Conservation (phyloP, 2,888 invertebrate genomes). For the Metopia argyrocephala region DNA sequence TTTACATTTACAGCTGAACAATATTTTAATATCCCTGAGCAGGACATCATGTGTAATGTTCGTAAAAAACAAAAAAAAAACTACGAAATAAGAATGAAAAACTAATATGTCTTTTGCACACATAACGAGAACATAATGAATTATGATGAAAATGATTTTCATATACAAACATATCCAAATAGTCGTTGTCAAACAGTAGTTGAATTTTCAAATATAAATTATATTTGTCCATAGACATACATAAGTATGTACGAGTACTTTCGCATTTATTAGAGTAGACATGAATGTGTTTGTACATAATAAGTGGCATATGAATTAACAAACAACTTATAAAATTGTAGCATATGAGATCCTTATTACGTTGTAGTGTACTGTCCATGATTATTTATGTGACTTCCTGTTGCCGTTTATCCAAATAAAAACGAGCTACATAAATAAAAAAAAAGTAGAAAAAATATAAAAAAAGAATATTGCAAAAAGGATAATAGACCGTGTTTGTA, state of each 20-base stretch:
- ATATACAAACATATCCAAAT: neutral
- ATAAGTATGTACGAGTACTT: neutral
- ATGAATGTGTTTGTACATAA: neutral
- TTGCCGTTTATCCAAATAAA: constrained; percentile 48
- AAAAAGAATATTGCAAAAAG: neutral
- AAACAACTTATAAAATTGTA: constrained; percentile 57
- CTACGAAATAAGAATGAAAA: constrained; percentile 63
- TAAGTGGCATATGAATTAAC: constrained; percentile 62
- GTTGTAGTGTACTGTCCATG: constrained; percentile 28
- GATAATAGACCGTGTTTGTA: constrained; percentile 33
- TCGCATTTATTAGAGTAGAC: no score
- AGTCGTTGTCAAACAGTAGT: constrained; percentile 4
- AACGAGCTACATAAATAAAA: neutral
- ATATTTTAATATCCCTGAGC: constrained; percentile 60
- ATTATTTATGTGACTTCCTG: constrained; percentile 66
- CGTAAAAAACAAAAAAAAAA: neutral
- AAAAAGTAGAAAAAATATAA: neutral
- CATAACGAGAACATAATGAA: constrained; percentile 53
- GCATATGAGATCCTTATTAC: constrained; percentile 57
- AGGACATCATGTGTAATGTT: constrained; percentile 62
- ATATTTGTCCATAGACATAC: constrained; percentile 47
- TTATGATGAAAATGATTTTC: constrained; percentile 53
- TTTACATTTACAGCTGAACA: constrained; percentile 38
- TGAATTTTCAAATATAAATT: constrained; percentile 64
- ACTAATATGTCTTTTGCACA: constrained; percentile 58